A percentile compares a stretch with the other conserved stretches of the same genome.
phyloP scores from a whole-genome alignment of 2,888 invertebrate genomes.

The Synanthedon andrenaeformis region DNA sequence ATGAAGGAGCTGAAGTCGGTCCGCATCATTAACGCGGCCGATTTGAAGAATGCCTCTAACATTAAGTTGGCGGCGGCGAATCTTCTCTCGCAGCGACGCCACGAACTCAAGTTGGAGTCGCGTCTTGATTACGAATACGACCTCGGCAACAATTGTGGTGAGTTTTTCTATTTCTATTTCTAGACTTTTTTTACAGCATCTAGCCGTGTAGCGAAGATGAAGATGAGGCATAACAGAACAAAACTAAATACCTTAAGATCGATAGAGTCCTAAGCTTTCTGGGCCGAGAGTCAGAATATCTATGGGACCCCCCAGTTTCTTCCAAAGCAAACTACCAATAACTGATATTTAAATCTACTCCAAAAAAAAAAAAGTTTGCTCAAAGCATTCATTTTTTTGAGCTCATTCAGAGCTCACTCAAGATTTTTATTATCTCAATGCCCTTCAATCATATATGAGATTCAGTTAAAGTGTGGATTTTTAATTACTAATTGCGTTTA shows the following conservation, averaged over 20 bases:
- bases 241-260: neutral
- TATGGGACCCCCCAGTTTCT: too few species aligned
- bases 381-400: too few species aligned
- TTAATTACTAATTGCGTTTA: too few species aligned
- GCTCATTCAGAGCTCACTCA: too few species aligned
- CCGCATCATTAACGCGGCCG: slow-evolving; percentile 78
- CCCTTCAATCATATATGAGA: too few species aligned
- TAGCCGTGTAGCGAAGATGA: neutral
- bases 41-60: slow-evolving; percentile 65
- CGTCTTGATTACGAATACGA: slow-evolving; percentile 51
- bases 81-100: slow-evolving; percentile 56
- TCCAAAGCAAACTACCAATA: too few species aligned
- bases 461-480: too few species aligned
- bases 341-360: too few species aligned
- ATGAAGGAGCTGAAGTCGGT: slow-evolving; percentile 79
- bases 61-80: slow-evolving; percentile 66
- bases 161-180: slow-evolving; percentile 14
- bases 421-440: too few species aligned
- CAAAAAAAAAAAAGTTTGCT: too few species aligned
- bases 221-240: neutral
- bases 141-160: slow-evolving; percentile 45
- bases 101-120: slow-evolving; percentile 45
- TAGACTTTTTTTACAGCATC: neutral
- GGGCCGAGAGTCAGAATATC: too few species aligned
- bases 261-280: too few species aligned